Evolutionary conservation across 2,113 vertebrate genomes (phyloP).

Genomic region (Anhinga anhinga): DNA sequence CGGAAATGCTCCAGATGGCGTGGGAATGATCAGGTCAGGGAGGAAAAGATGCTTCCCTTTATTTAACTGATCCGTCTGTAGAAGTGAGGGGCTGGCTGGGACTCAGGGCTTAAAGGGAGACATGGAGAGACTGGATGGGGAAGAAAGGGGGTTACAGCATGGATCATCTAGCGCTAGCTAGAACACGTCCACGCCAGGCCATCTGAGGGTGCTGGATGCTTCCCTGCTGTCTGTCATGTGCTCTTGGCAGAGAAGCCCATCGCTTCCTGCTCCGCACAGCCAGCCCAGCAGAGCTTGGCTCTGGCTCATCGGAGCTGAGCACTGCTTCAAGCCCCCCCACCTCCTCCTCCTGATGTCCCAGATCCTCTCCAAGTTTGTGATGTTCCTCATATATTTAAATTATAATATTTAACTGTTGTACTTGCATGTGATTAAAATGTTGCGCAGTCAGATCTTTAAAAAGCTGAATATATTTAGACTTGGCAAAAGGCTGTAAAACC

Average conservation of each 20-base stretch:
- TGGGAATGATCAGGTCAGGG: background rate
- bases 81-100: background rate
- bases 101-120: background rate
- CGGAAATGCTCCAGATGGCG: background rate
- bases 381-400: background rate
- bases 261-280: background rate
- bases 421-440: background rate
- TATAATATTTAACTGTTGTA: background rate
- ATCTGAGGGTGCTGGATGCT: background rate
- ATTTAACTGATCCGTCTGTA: background rate
- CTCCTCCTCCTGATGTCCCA: background rate
- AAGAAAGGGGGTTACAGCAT: background rate
- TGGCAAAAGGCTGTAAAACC: background rate
- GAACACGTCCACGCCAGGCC: background rate
- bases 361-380: background rate
- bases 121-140: background rate
- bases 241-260: background rate
- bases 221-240: background rate
- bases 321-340: background rate
- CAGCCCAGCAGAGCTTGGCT: background rate
- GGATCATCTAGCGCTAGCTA: background rate
- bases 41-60: background rate
- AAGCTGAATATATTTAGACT: background rate
- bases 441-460: background rate
- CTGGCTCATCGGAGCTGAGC: background rate